Evolutionary conservation across 1,140 invertebrate species (phyloP), one percentile per base, ranked within the genome.

Genomic region (Phortica variegata): DNA sequence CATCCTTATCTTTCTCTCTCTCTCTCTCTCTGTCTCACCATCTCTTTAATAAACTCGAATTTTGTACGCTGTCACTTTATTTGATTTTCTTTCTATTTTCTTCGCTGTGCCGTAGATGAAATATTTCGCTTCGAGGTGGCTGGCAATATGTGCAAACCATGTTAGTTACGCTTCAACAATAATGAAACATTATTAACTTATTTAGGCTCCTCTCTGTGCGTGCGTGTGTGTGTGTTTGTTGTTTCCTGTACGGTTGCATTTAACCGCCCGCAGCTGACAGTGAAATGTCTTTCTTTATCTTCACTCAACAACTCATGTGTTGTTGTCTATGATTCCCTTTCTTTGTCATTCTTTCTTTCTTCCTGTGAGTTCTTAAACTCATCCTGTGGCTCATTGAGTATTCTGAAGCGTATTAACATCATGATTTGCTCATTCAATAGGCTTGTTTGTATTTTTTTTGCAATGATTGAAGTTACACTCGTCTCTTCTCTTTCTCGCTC

Each of bases 151-250:
- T 71, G 66, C 66, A 71, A 71, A 68, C 68, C 68, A 54, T 52
- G 54, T 72, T 72, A 72, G 68, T 57, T 72, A 68, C 68, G 68
- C 68, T 72, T 72, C 58, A 68, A 61, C 54, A 72, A 72, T 72
- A 68, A 72, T 72, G 68, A 72, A 72, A 72, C 68, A 72, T 72
- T 72, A 72, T 72, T 72, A 72, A 72, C 68, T 72, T 62, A 56
- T 59, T 71, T 71, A 55, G 50, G 58, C 42, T 43, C 44, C 41
- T 40, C 38, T 6, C 18, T 37, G 18, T 41, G 44, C 44, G 31
- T 51, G 26, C 32, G 49, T 33, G 29, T 43, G 32, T 39, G 19
- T 16, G 19, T 23, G 19, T 26, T 26, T 26, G 23, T 26, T 49
- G 50, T 38, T 44, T 51, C 43, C 37, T 32, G 18, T 46, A 42